Evolutionary conservation across 2,888 invertebrate species (phyloP), one percentile per base, ranked within the genome.

Genomic region (Philhelius pedissequus): DNA sequence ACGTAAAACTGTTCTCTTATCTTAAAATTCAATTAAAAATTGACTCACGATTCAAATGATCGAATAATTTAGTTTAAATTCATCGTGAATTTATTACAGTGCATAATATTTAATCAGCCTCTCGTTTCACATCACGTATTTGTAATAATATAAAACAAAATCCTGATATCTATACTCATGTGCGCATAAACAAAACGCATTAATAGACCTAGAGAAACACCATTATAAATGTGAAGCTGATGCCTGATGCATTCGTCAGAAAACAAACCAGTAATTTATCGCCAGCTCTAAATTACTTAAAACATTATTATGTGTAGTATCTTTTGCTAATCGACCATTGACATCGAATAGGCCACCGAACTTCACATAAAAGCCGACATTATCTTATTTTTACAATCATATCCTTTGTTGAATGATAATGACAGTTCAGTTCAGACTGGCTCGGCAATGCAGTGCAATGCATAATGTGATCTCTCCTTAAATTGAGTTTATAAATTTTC

Each of bases 121-220:
- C 64, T 70, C 66, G 45, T 83, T 66, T 70, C 64, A 74, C 58
- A 83, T 78, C 83, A 83, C 83, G 79, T 78, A 83, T 50, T 58
- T 69, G 78, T 20, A 3, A 20, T 75, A 83, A 11, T n/a, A 74
- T 78, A 78, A 78, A 50, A 60, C 22, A 8, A 74, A 83, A 66
- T 56, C 56, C 35, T 56, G 20, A 35, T n/a, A 56, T 54, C 32
- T 32, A 52, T 27, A 9, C 20, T 22, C 45, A 48, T 48, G 48
- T 48, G 48, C n/a, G 11, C 48, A 74, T 48, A 64, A 50, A 54
- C 13, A 64, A 20, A 35, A 64, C 64, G 69, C 69, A 74, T 73
- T 77, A 77, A 64, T 82, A 32, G 71, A 6, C 25, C 2, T 35
- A 11, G 32, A 27, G 2, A 58, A 2, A 4, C n/a, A 9, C 62